Conservation (phyloP, 2,797 vertebrate genomes). For the Sebastes trivittatus region DNA sequence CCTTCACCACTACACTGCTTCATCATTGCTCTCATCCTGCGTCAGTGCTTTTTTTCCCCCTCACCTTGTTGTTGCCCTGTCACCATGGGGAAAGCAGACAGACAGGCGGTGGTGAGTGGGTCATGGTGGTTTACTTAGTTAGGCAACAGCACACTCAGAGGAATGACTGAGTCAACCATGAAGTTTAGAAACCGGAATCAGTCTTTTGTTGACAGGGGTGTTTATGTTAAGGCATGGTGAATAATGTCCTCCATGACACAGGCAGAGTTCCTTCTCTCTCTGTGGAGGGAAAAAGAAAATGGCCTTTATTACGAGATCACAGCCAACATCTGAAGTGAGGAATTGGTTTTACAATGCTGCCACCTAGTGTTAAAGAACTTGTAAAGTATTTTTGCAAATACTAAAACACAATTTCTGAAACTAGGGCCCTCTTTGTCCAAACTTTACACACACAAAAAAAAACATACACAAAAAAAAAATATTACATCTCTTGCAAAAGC, state of each 20-base stretch:
- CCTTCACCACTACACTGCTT: background rate
- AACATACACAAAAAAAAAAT: no score
- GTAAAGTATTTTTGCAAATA: no score
- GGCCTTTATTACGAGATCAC: conserved; percentile 38
- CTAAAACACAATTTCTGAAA: no score
- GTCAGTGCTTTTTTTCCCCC: conserved; percentile 16
- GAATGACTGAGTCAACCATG: conserved; percentile 67
- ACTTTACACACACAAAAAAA: no score
- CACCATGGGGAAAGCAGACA: conserved; percentile 64
- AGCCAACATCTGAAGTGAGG: conserved; percentile 33
- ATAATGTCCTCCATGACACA: conserved; percentile 81
- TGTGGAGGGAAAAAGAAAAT: conserved; percentile 63
- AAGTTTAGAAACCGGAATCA: conserved; percentile 36
- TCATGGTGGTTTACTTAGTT: conserved; percentile 57
- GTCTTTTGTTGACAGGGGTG: conserved; percentile 36
- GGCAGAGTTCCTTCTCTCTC: conserved; percentile 17
- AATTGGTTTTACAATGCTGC: conserved; percentile 49
- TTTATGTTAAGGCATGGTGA: conserved; percentile 69
- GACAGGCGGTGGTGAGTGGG: conserved; percentile 47
- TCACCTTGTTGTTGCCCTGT: conserved; percentile 60
- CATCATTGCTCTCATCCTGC: conserved; percentile 12
- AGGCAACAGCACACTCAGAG: conserved; percentile 49
- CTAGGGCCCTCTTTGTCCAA: no score
- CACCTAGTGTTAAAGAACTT: conserved; percentile 67
- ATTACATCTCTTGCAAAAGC: no score